Conservation (phyloP, 2,113 vertebrate species). For the Sturnira hondurensis region DNA sequence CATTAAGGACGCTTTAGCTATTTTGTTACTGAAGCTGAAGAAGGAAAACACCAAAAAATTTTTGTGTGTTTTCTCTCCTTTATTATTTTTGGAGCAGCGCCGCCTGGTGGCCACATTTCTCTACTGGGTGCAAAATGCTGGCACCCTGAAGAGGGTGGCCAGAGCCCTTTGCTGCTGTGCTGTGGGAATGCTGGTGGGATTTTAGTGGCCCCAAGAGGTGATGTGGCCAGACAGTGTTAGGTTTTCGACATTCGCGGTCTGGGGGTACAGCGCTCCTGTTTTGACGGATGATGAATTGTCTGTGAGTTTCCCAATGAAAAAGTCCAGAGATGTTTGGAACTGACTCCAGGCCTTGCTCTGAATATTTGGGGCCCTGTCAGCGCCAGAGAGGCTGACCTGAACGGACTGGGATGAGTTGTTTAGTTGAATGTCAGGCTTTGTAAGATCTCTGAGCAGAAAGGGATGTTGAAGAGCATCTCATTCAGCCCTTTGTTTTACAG, state of each 20-base stretch:
- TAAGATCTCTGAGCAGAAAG: not conserved
- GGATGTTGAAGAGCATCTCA: not conserved
- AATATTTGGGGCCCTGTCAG: not conserved
- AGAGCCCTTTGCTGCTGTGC: not conserved
- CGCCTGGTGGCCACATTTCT: slow-evolving; percentile 53
- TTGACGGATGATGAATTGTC: not conserved
- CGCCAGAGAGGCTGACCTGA: not conserved
- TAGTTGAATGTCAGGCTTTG: not conserved
- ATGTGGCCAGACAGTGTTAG: not conserved
- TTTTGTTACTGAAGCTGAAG: slow-evolving; percentile 35
- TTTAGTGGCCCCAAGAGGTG: not conserved
- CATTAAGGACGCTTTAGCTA: not conserved
- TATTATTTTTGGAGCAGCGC: slow-evolving; percentile 22
- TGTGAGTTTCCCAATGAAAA: not conserved
- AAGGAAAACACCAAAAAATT: slow-evolving; percentile 56
- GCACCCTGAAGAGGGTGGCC: not conserved
- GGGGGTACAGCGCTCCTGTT: not conserved
- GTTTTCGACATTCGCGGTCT: not conserved
- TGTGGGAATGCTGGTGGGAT: not conserved
- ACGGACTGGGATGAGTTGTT: not conserved
- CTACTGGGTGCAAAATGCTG: not conserved
- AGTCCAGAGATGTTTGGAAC: slow-evolving; percentile 4
- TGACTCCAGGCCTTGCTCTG: not conserved
- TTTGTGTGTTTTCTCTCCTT: slow-evolving; percentile 19
- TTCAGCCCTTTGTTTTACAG: not conserved